Evolutionary conservation across 2,888 invertebrate species (phyloP), one percentile per base, ranked within the genome.

Genomic region (Hemaris fuciformis): DNA sequence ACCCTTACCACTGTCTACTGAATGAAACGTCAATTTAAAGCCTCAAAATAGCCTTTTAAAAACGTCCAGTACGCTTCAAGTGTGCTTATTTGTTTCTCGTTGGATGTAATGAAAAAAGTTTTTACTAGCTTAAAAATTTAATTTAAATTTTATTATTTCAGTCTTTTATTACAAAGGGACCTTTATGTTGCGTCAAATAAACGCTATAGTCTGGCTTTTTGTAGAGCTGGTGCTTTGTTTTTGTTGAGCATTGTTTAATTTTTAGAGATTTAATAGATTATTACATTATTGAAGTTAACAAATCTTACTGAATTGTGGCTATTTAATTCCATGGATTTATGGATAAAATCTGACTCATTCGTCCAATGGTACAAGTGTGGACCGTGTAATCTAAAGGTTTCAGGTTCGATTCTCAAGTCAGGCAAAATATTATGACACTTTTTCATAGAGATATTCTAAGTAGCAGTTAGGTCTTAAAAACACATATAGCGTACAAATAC

Each of bases 1-100:
- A 83, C 88, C 84, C 86, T 88, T 84, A 83, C 80, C 78, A 79
- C 80, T 85, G 87, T 84, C 80, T 83, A 86, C 79, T 84, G 86
- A 89, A 88, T 89, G 81, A 87, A 89, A 87, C 83, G 84, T 86
- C 85, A 83, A 80, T 83, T 86, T 81, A 73, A 79, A 83, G 82
- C 79, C 77, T 76, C 79, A 72, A 83, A 89, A 86, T 87, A 79
- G 84, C 80, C 80, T 79, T 84, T 84, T 75, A 76, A 83, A 82
- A 86, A 81, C 73, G 77, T 81, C 76, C 73, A 80, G 79, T 76
- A 76, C 76, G 70, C 76, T 79, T 67, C 60, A 65, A 73, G 70
- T 73, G 69, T 75, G 76, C 72, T 74, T 76, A 73, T 76, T 75
- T 71, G 64, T 72, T 69, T 67, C 63, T 64, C 57, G 38, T 46